Base-by-base conservation (phyloP, 2,797 vertebrate genomes). In the Nasua narica region DNA sequence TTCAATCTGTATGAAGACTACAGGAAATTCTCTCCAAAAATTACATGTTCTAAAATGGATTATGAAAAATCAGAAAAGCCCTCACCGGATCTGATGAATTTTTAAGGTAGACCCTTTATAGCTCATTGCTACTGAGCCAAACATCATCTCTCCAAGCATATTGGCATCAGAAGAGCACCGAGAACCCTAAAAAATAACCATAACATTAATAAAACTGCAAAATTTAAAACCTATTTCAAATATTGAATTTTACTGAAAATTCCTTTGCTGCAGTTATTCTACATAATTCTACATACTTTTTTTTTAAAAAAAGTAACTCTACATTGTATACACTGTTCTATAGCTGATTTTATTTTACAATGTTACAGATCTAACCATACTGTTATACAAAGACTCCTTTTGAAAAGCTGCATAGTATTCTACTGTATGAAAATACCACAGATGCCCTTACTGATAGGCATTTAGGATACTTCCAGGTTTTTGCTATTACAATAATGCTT, bases 71-170 rank as follows among this genome's bases (percentile, higher is more conserved):
- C 13, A 89, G 54, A 94, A 91, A 69, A 6, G 27, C 15, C 27
- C 98, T 99, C 96, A 99, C 99, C 99, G 99, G 90, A 99, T 99
- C 97, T 99, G 99, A 98, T 99, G 99, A 97, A 99, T 99, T 98
- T 99, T 99, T 97, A 99, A 88, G 0, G 99, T 99, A 56, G 99
- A 99, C 78, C 99, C 99, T 98, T 99, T 99, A 98, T 99, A 99
- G 98, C 99, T 99, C 99, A 99, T 99, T 50, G 99, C 99, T 96
- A 99, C 99, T 19, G 99, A 99, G 76, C 99, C 99, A 98, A 99
- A 99, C 99, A 99, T 99, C 99, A 99, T 99, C 98, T 99, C 99
- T 84, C 99, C 99, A 93, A 99, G 99, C 99, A 99, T 99, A 90
- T 99, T 99, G 94, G 99, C 99, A 97, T 99, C 99, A 0, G 99